Conservation (phyloP, 37 sponge, comb jelly and placozoan species). For the Mnemiopsis leidyi region DNA sequence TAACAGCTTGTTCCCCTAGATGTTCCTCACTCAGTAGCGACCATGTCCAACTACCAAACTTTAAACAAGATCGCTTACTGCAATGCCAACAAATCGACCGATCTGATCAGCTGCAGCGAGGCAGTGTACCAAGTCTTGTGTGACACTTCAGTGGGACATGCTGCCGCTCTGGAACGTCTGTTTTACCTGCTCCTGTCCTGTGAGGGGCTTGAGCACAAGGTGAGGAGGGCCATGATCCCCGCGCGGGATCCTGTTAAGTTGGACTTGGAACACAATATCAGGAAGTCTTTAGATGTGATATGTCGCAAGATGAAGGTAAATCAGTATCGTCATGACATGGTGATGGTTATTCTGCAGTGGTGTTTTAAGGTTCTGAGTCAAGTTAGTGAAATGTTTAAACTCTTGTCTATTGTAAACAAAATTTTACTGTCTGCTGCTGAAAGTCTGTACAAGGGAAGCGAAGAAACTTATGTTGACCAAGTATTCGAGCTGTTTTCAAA, state of each 20-base stretch:
- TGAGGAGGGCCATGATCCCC: background rate
- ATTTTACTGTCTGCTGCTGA: background rate
- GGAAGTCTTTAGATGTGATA: conserved; percentile 28
- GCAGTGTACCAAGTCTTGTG: background rate
- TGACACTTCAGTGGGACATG: background rate
- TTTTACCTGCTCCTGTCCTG: conserved; percentile 22
- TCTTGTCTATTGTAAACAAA: background rate
- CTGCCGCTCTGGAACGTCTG: conserved; percentile 30
- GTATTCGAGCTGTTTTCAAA: conserved; percentile 23
- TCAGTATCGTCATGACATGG: background rate
- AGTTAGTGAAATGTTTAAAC: background rate
- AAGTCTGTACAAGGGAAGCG: background rate
- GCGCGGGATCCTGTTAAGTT: conserved; percentile 4
- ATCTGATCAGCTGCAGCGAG: conserved; percentile 9
- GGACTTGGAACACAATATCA: conserved; percentile 46
- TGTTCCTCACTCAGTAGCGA: background rate
- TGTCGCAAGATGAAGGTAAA: background rate
- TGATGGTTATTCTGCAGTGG: background rate
- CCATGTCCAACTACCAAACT: conserved; percentile 34
- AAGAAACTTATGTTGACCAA: background rate
- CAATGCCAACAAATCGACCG: conserved; percentile 5
- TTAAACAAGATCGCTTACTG: conserved; percentile 32
- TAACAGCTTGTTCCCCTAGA: too few relatives aligned
- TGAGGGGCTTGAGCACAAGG: conserved; percentile 23
- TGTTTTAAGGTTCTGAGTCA: background rate